Conservation (phyloP, 2,888 invertebrate species). For the Chaetogeoica ovagalla region DNA sequence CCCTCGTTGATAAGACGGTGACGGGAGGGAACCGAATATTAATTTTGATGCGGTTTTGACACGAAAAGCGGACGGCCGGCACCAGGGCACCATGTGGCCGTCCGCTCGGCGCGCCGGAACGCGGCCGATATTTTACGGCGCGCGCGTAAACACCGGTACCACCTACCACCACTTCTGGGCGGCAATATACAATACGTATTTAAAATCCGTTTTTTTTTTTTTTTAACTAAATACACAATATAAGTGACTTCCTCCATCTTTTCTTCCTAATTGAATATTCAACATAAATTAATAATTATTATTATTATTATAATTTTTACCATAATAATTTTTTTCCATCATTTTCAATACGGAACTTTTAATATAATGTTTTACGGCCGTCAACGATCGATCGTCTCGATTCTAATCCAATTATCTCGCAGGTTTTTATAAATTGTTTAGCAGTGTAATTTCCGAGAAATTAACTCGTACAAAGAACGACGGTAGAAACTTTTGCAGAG, state of each 20-base stretch:
- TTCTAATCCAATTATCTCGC: conserved; percentile 11
- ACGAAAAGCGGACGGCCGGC: not conserved
- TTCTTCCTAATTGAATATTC: no score
- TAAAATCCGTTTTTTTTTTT: no score
- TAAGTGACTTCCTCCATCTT: not conserved
- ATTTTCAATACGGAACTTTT: not conserved
- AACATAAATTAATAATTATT: not conserved
- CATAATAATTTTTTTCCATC: not conserved
- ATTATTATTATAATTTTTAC: no score
- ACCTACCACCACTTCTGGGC: no score
- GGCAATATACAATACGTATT: no score
- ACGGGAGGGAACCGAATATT: not conserved
- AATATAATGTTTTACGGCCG: conserved; percentile 14
- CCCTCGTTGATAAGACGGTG: not conserved
- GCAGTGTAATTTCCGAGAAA: conserved; percentile 22
- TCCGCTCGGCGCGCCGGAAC: no score
- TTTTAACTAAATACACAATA: no score
- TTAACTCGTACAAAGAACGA: conserved; percentile 19
- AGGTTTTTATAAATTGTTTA: conserved; percentile 16
- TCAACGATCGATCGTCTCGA: conserved; percentile 15
- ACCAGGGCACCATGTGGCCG: conserved; percentile 1
- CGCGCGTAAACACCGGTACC: no score
- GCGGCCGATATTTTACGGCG: no score
- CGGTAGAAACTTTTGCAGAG: conserved; percentile 12
- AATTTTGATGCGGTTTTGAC: conserved; percentile 17